Percentiles rank a stretch among this genome's conserved stretches.
These are phyloP conservation scores for Patella pellucida DNA, from an alignment of 2,888 invertebrate genomes.

Conservation along the genomic window DNA sequence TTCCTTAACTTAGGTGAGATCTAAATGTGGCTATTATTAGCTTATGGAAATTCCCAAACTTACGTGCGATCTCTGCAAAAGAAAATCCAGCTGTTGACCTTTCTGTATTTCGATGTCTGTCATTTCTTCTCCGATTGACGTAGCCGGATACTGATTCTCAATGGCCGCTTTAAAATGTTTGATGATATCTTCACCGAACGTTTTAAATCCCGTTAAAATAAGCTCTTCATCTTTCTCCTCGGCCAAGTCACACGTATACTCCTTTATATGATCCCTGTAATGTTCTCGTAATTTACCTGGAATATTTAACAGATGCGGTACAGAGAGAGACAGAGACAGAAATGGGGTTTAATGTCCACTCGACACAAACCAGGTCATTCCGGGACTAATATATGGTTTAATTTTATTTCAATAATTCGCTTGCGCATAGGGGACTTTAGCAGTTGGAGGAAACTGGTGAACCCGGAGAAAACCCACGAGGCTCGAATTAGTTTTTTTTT, in stretches of 20 bases:
- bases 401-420: no score
- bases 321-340: no score
- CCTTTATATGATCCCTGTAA: constrained; percentile 25
- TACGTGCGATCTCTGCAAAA: constrained; percentile 47
- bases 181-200: constrained; percentile 41
- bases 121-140: constrained; percentile 32
- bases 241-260: constrained; percentile 34
- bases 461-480: no score
- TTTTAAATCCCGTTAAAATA: constrained; percentile 35
- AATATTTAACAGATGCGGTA: background rate
- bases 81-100: constrained; percentile 45
- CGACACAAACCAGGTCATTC: no score
- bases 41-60: no score
- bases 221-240: constrained; percentile 24
- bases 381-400: no score
- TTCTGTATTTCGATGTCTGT: constrained; percentile 32
- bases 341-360: no score
- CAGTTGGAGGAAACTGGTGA: no score
- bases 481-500: no score
- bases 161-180: constrained; percentile 40
- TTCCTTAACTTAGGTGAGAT: no score
- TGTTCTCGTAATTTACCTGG: constrained; percentile 33
- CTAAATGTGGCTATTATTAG: no score
- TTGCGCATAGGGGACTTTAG: no score
- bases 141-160: constrained; percentile 42